Base-by-base conservation (phyloP, 2,113 vertebrate species). In the Gulo gulo region DNA sequence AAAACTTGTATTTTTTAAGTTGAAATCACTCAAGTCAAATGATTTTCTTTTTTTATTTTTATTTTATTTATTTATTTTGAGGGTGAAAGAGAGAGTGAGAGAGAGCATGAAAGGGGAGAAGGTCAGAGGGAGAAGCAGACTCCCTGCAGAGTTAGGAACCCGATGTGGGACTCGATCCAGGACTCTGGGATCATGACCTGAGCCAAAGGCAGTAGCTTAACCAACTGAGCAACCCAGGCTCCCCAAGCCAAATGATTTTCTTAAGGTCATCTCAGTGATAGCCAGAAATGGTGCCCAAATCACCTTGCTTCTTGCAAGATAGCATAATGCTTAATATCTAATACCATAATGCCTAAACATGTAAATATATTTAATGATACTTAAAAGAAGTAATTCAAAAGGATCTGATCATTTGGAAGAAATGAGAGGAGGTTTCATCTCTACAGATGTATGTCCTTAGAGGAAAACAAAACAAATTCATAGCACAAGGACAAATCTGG, bases 381-480 rank as follows among this genome's bases (percentile, higher is more conserved):
- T 80, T 47, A 45, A 91, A 86, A 73, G 47, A 83, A 88, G 59
- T 91, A 23, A 73, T 5, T 50, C 47, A 39, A 47, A 83, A 81
- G 4, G 76, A 21, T 84, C 31, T 73, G 61, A 34, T 65, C 26
- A n/a, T 92, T 90, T 69, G 11, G 15, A 94, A 31, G 7, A 59
- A 2, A 47, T 61, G 6, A 2, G 21, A 80, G 8, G 0, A 21
- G 0, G 1, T 45, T 67, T 92, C 69, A 52, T 89, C 16, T 63
- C 1, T 80, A 63, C 29, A 87, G n/a, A 52, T 55, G 0, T 31
- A 20, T 92, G 31, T 82, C 34, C 39, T 85, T 95, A n/a, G 9
- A 92, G 36, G 50, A 94, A 92, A 97, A 78, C 7, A 95, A 69
- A 93, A 82, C 16, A 92, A 80, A 88, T 67, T 95, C 45, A 88